Evolutionary conservation across 2,113 vertebrate genomes (phyloP).

Genomic region (Lycocorax pyrrhopterus): DNA sequence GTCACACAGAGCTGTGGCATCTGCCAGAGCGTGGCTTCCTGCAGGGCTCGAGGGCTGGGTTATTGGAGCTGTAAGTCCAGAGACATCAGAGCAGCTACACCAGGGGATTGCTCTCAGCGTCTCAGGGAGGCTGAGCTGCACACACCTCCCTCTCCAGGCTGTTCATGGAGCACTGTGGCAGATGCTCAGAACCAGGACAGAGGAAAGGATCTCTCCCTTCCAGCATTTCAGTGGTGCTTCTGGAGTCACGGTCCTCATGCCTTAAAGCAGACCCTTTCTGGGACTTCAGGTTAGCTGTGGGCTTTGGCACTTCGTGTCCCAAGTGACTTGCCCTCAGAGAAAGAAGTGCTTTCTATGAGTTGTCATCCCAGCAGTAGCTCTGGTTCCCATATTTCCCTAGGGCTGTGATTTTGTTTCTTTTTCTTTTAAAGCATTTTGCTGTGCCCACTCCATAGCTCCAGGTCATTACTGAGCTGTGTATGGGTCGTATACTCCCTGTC

Average conservation of each 20-base stretch:
- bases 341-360: not conserved
- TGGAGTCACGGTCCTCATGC: not conserved
- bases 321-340: not conserved
- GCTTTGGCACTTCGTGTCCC: not conserved
- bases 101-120: rapidly evolving
- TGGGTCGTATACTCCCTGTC: not conserved
- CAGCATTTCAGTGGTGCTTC: not conserved
- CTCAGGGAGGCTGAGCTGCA: not conserved
- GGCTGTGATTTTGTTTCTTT: not conserved
- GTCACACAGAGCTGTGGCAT: not conserved
- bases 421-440: not conserved
- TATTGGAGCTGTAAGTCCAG: not conserved
- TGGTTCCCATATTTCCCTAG: not conserved
- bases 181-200: not conserved
- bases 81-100: rapidly evolving
- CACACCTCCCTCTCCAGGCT: not conserved
- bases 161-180: not conserved
- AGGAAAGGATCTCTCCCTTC: not conserved
- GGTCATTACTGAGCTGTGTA: not conserved
- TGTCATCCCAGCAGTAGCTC: not conserved
- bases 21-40: not conserved
- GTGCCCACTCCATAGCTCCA: not conserved
- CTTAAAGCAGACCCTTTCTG: not conserved
- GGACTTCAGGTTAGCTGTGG: not conserved
- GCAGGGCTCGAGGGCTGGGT: rapidly evolving